phyloP scores from a whole-genome alignment of 2,797 vertebrate species.

The Zalophus californianus region DNA sequence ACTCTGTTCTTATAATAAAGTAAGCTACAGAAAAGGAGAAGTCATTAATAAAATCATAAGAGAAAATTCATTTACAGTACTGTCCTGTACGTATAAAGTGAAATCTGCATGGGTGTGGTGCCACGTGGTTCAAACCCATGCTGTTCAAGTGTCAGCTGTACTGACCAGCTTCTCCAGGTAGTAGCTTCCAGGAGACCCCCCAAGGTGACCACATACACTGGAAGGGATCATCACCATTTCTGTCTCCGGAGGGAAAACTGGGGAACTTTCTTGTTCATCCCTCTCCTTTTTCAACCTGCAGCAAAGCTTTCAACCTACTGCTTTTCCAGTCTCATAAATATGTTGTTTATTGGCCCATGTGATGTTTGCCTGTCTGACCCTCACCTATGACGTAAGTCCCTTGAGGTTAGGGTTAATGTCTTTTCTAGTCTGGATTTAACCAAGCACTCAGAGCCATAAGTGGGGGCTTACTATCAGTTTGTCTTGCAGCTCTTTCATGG shows the following conservation, averaged over 20 bases:
- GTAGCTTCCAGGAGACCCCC: neutral
- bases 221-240: neutral
- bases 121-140: neutral
- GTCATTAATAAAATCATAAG: neutral
- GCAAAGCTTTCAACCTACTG: neutral
- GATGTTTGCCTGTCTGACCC: neutral
- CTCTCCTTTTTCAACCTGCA: neutral
- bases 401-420: neutral
- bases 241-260: neutral
- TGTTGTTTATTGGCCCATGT: slow-evolving; percentile 25
- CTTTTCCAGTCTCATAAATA: slow-evolving; percentile 27
- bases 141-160: neutral
- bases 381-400: neutral
- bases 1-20: neutral
- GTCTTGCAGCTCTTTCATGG: neutral
- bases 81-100: neutral
- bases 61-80: neutral
- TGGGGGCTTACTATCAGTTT: neutral
- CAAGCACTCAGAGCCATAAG: slow-evolving; percentile 1
- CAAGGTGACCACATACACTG: neutral
- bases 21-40: neutral
- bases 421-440: slow-evolving; percentile 25
- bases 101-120: neutral
- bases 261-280: neutral
- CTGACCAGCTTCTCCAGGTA: neutral